Base-by-base conservation (phyloP, 2,888 invertebrate genomes). In the Watsonalla cultraria region DNA sequence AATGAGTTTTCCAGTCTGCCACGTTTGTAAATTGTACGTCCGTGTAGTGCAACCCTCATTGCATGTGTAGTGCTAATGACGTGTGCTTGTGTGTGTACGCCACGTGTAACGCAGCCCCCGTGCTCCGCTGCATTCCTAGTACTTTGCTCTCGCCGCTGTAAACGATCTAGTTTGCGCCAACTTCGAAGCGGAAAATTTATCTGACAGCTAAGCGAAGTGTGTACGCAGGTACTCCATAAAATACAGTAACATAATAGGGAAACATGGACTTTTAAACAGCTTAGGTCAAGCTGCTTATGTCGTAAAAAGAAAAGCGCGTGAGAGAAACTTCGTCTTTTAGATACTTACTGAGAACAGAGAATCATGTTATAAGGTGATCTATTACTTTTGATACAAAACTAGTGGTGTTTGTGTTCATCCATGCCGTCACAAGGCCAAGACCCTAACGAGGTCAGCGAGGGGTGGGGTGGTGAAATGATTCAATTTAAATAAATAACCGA, bases 1-100 rank as follows among this genome's bases (percentile, higher is more conserved):
- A 82, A 81, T 74, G 78, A 78, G 72, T 83, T 84, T 85, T 80
- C 83, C 81, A 80, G 80, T 82, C 81, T 80, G 66, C 71, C 78
- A 80, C 77, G 74, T 74, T 69, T 84, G 78, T 82, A 78, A 74
- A 68, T 68, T 72, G 64, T 39, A n/a, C 14, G 7, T 71, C 56
- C 68, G 65, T 67, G 54, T 63, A 71, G 65, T 68, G 65, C 64
- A 60, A 74, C 66, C 69, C 69, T 67, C 65, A 52, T 62, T 55
- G 59, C 64, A 54, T 70, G 67, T 65, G 58, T 57, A 61, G 57
- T 57, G 51, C 53, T 57, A 59, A 64, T 60, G 59, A 51, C 58
- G 47, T 48, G 54, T 39, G 37, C 35, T 14, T 70, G 85, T 86
- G 85, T 82, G 84, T 55, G 85, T 78, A 75, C 53, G 72, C 66